Base-by-base conservation (phyloP, 2,113 vertebrate species). In the Falco punctatus region DNA sequence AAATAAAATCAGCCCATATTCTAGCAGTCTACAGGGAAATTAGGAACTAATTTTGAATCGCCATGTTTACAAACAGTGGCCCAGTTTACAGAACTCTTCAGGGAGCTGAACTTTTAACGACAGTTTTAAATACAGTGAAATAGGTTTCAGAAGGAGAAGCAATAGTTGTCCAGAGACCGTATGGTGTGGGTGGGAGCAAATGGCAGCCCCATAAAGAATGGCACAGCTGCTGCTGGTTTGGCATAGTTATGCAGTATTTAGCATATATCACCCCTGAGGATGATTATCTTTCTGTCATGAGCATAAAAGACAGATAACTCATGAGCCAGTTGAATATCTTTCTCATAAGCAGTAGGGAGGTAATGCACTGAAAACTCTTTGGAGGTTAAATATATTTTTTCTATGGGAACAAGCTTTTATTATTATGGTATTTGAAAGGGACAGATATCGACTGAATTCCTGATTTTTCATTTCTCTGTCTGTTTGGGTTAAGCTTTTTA, bases 221-320 rank as follows among this genome's bases (percentile, higher is more conserved):
- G 33, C 93, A 69, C 70, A 97, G 81, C 80, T 96, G 94, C 95
- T 84, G 71, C 65, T 84, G 80, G 70, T 79, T 96, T 65, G 69
- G 79, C 89, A 94, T n/a, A 96, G 92, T 92, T 95, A 86, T 59
- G 90, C 70, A 86, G 78, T 93, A 92, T 92, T 96, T 96, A 95
- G 86, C 67, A 95, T 92, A 91, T 65, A 92, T 96, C 73, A 95
- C 78, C 78, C 69, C 94, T 81, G 90, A 95, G 83, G 70, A 84
- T 93, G 86, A 96, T 95, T 96, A 94, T 96, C 88, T 96, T 97
- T 73, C 91, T 97, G 90, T 96, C 89, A 96, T 30, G 83, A 97
- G 62, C 85, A 91, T 85, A 90, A 90, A 96, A 95, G 70, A 92
- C 80, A 92, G 86, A 88, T 83, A 97, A 86, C 57, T 96, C 90